Base-by-base conservation (phyloP, 2,797 vertebrate species). In the Eurystomus glaucurus region DNA sequence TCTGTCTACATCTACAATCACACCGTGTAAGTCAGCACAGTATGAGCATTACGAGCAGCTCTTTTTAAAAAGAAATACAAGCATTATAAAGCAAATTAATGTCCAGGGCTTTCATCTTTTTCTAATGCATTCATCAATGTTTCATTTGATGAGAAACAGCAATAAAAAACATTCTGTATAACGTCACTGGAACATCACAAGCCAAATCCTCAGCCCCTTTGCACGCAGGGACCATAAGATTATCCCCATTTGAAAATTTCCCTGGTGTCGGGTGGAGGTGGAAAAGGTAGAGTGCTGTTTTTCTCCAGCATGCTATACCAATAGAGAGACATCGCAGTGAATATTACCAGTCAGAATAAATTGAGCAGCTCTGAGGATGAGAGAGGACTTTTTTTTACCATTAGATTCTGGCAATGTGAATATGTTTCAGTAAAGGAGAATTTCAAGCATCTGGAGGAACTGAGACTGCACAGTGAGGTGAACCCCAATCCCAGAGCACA, bases 1-100 rank as follows among this genome's bases (percentile, higher is more conserved):
- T 92, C 64, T 66, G n/a, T 82, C 39, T 70, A 6, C 79, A 76
- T 78, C 35, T 60, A 48, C 43, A 72, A 16, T 70, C 5, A 6
- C 51, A 37, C 61, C 52, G 58, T 90, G 72, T 39, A 79, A 60
- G 17, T 65, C 29, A 55, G 46, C 54, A 88, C n/a, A 69, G 43
- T 39, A 21, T 39, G 26, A 85, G 18, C 72, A 52, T 76, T 72
- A 74, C 9, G 48, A 93, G 90, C 88, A 90, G 92, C 88, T 90
- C 39, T 70, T 85, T 82, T 26, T 14, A 26, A 80, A 50, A 81
- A 46, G 19, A 39, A 69, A 84, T 62, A 65, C 11, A 90, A 82
- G 65, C 83, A 52, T 48, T 84, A 45, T 55, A 71, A 94, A 84
- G 51, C 50, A 84, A 91, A 90, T 61, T 1, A 55, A 76, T 50